These are phyloP conservation scores for Aepyceros melampus DNA, from an alignment of 2,113 vertebrate species.

Conservation along the genomic window DNA sequence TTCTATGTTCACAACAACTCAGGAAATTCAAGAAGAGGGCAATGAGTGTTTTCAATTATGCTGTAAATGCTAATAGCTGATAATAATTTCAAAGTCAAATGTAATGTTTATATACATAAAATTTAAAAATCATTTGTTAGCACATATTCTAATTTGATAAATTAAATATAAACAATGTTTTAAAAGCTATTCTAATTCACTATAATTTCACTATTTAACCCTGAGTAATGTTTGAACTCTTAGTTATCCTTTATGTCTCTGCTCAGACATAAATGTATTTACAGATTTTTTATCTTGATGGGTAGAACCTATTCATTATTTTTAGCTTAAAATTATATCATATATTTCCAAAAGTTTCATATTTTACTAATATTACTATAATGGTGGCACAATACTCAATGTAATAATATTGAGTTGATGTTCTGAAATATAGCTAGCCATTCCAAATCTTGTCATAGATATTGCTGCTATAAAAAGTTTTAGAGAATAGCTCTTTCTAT, in stretches of 20 bases:
- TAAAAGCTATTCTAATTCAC: not conserved
- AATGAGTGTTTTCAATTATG: not conserved
- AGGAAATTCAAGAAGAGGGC: not conserved
- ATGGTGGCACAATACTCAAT: not conserved
- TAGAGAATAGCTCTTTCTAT: not conserved
- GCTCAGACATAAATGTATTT: not conserved
- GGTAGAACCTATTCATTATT: not conserved
- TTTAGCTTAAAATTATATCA: conserved; percentile 3
- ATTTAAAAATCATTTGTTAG: not conserved
- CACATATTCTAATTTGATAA: not conserved
- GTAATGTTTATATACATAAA: not conserved
- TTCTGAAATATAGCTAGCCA: not conserved
- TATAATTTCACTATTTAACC: not conserved
- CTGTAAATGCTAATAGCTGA: not conserved
- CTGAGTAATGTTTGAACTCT: not conserved
- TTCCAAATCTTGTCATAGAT: not conserved
- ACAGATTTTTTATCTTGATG: not conserved
- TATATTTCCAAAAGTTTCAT: not conserved
- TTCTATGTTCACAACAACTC: not conserved
- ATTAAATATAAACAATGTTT: not conserved
- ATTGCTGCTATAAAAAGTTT: not conserved
- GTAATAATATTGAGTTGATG: not conserved
- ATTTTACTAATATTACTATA: not conserved
- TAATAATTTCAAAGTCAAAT: not conserved
- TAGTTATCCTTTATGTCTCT: not conserved